phyloP scores from a whole-genome alignment of 1,140 invertebrate species.

The Apis florea region DNA sequence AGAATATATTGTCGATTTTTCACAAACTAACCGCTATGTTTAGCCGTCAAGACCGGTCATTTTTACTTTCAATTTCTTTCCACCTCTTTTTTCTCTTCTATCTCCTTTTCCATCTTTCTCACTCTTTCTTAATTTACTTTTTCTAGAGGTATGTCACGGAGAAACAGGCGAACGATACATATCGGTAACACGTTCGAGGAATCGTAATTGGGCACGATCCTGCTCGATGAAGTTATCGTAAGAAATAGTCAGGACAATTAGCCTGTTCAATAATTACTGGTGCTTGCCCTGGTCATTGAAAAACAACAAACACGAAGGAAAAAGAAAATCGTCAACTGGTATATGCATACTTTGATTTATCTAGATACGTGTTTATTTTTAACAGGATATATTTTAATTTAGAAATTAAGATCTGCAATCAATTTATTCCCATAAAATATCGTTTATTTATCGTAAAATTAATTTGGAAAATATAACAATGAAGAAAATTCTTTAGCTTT shows the following conservation, averaged over 20 bases:
- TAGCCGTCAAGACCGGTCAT: background rate
- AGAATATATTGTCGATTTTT: constrained; percentile 40
- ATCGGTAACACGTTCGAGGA: background rate
- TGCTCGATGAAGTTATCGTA: constrained; percentile 31
- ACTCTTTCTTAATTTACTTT: background rate
- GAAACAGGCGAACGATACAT: background rate
- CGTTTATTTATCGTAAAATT: too few species aligned
- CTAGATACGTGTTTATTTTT: too few species aligned
- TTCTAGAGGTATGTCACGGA: background rate
- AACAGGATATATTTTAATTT: too few species aligned
- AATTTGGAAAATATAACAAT: too few species aligned
- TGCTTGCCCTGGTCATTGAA: background rate
- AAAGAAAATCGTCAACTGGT: background rate
- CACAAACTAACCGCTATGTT: background rate
- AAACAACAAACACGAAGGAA: background rate
- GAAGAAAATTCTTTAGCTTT: too few species aligned
- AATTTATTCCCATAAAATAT: too few species aligned
- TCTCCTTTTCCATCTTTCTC: background rate
- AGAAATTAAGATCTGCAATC: too few species aligned
- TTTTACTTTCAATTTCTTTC: constrained; percentile 23
- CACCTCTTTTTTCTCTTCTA: background rate
- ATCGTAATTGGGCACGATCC: constrained; percentile 31
- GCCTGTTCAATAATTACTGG: constrained; percentile 22
- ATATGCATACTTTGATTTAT: too few species aligned
- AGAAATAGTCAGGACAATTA: constrained; percentile 30